phyloP scores from a whole-genome alignment of 2,113 vertebrate genomes.

The Ivindomyrus marchei region DNA sequence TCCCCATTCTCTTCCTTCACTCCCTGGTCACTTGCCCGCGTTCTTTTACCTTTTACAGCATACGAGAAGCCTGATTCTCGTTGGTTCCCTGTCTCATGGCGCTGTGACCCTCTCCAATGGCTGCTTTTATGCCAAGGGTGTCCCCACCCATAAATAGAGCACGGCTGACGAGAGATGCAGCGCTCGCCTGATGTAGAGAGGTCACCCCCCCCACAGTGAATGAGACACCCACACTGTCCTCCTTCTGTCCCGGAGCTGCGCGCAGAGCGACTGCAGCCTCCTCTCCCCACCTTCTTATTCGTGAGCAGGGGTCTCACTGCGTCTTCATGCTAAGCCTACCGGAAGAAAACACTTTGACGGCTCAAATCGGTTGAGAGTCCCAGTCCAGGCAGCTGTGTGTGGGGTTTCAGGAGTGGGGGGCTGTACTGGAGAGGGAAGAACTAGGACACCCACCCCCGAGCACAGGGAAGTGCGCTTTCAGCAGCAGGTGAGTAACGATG shows the following conservation, averaged over 20 bases:
- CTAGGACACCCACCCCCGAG: background rate
- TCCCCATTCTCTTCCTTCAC: background rate
- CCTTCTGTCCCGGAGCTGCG: background rate
- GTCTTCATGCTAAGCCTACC: background rate
- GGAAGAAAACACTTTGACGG: background rate
- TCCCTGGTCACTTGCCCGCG: background rate
- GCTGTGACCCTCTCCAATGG: background rate
- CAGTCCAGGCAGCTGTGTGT: background rate
- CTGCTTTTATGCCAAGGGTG: slow-evolving; percentile 8
- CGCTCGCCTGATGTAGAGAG: background rate
- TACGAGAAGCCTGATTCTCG: background rate
- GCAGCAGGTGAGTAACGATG: background rate
- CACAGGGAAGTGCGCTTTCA: background rate
- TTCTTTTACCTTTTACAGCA: background rate
- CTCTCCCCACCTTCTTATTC: background rate
- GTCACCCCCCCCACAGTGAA: background rate
- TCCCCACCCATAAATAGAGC: background rate
- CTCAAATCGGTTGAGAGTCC: background rate
- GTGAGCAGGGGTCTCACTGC: background rate
- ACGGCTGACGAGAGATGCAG: too few relatives aligned
- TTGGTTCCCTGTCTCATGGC: background rate
- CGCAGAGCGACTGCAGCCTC: background rate
- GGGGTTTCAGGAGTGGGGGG: background rate
- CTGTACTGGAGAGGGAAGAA: background rate
- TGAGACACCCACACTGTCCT: background rate